Evolutionary conservation across 92 coral and sea anemone genomes (phyloP).

Genomic region (Zoanthus sociatus): DNA sequence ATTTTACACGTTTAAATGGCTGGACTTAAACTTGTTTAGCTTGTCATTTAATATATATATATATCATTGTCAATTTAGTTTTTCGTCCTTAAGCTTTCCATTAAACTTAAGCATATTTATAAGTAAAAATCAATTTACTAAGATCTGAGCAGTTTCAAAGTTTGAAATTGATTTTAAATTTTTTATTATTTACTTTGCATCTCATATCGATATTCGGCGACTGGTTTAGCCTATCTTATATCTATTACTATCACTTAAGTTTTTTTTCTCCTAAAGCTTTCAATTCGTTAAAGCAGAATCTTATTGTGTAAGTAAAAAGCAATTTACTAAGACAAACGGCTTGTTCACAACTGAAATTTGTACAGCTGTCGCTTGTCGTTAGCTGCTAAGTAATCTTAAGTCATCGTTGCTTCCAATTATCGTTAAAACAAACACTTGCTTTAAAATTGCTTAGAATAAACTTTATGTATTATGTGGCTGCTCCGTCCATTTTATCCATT

Average conservation of each 20-base stretch:
- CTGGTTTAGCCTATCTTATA: background rate
- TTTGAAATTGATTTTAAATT: background rate
- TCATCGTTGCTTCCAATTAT: too few relatives aligned
- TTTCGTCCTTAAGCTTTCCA: too few relatives aligned
- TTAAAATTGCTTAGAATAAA: background rate
- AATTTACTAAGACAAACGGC: background rate
- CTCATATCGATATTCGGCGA: background rate
- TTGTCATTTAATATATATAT: too few relatives aligned
- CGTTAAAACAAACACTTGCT: too few relatives aligned
- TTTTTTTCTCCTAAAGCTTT: background rate
- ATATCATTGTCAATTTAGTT: too few relatives aligned
- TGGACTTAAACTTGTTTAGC: too few relatives aligned
- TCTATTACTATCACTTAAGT: background rate
- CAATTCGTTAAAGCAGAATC: background rate
- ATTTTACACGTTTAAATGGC: too few relatives aligned
- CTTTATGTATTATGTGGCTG: background rate
- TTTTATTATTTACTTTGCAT: background rate
- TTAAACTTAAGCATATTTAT: background rate
- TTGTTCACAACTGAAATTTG: background rate
- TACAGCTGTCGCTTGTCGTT: too few relatives aligned
- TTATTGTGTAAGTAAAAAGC: background rate
- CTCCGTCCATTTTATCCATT: background rate
- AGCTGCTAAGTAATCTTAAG: too few relatives aligned
- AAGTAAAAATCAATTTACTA: background rate
- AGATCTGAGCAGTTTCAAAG: background rate